phyloP scores from a whole-genome alignment of 2,113 vertebrate species.

The Limnothrissa miodon region DNA sequence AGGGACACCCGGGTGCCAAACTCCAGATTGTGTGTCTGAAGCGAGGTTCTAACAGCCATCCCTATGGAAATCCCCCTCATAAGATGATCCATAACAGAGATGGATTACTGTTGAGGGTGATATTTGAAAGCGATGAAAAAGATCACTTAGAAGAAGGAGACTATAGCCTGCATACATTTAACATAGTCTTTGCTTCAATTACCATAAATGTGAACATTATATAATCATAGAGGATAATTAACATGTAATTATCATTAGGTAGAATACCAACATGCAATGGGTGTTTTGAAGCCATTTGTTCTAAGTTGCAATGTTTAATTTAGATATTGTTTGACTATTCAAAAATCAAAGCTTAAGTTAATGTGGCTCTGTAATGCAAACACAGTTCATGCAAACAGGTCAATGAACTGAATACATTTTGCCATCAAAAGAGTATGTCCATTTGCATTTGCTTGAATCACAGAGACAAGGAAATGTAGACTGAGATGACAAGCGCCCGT shows the following conservation, averaged over 20 bases:
- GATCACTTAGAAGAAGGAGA: constrained; percentile 7
- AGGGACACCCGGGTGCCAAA: constrained; percentile 56
- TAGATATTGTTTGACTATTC: constrained; percentile 10
- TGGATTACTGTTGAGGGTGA: constrained; percentile 12
- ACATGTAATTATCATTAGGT: constrained; percentile 20
- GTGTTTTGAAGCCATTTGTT: not conserved
- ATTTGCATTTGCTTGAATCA: constrained; percentile 12
- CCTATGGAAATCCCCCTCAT: constrained; percentile 41
- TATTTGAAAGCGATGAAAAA: not conserved
- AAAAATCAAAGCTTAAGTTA: constrained; percentile 12
- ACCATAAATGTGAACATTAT: constrained; percentile 8
- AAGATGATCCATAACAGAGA: constrained; percentile 18
- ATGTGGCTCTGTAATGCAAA: constrained; percentile 9
- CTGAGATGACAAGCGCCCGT: not conserved
- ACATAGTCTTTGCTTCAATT: not conserved
- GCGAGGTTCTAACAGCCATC: constrained; percentile 49
- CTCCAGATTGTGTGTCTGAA: constrained; percentile 63
- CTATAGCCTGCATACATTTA: not conserved
- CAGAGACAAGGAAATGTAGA: not conserved
- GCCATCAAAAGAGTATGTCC: constrained; percentile 13
- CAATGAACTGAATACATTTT: constrained; percentile 21
- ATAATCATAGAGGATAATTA: constrained; percentile 8
- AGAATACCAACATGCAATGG: constrained; percentile 6
- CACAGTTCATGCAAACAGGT: constrained; percentile 19
- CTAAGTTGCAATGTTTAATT: constrained; percentile 7